Evolutionary conservation across 2,888 invertebrate genomes (phyloP).

Genomic region (Halictus quadricinctus): DNA sequence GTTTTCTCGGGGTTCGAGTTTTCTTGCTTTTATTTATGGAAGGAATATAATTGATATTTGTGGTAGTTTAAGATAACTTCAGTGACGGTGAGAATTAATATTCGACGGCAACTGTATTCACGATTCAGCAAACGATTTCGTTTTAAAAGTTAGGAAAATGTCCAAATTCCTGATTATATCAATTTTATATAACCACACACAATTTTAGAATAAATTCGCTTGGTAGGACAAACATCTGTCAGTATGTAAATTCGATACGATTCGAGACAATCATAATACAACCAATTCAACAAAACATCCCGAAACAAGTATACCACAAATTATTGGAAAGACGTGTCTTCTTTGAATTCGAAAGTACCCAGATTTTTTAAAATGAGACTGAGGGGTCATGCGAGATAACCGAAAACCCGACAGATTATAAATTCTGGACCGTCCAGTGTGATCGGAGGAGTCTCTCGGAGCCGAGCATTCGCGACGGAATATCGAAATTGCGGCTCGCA

Average conservation of each 20-base stretch:
- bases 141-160: no score
- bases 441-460: background rate
- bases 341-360: background rate
- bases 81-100: background rate
- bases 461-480: background rate
- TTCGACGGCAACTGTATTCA: no score
- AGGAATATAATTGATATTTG: background rate
- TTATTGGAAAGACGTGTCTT: background rate
- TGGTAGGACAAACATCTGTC: no score
- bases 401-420: background rate
- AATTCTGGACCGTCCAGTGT: background rate
- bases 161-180: no score
- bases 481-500: background rate
- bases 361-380: background rate
- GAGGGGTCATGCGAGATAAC: background rate
- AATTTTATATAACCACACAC: no score
- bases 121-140: no score
- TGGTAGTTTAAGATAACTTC: background rate
- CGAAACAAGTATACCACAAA: background rate
- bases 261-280: no score
- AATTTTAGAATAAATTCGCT: no score
- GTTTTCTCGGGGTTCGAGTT: background rate
- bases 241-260: no score
- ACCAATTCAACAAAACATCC: background rate
- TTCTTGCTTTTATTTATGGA: background rate